Evolutionary conservation across 2,113 vertebrate species (phyloP).

Genomic region (Globicephala melas): DNA sequence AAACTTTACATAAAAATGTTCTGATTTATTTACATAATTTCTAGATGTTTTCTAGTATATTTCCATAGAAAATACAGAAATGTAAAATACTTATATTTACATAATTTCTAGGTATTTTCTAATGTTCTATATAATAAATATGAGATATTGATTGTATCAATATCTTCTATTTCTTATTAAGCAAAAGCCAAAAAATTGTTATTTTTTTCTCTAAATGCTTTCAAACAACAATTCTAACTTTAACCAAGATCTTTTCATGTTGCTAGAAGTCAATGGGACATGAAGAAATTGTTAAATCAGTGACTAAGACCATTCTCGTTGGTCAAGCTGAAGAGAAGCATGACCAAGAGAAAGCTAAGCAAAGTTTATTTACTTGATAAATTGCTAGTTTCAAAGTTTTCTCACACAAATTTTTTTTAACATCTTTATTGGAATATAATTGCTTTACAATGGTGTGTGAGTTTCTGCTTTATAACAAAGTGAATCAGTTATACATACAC

Average conservation of each 20-base stretch:
- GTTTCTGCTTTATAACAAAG: too few relatives aligned
- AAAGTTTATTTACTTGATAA: not conserved
- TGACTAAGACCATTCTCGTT: not conserved
- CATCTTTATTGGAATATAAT: too few relatives aligned
- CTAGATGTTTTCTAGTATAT: not conserved
- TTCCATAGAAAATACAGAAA: not conserved
- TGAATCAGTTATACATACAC: too few relatives aligned
- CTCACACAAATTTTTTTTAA: not conserved
- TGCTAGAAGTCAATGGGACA: not conserved
- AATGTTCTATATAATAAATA: not conserved
- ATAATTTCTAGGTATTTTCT: not conserved
- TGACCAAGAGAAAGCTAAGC: not conserved
- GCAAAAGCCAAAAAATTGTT: not conserved
- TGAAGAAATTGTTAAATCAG: not conserved
- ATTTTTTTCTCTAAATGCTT: not conserved
- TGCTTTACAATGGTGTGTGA: too few relatives aligned
- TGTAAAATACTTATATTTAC: not conserved
- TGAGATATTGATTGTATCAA: not conserved
- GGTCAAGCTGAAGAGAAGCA: not conserved
- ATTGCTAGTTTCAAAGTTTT: not conserved
- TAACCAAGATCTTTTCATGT: slow-evolving; percentile 10
- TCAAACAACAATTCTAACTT: slow-evolving; percentile 4
- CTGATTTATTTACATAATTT: slow-evolving; percentile 7
- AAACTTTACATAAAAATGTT: not conserved
- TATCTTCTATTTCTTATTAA: not conserved